Evolutionary conservation across 53 echinoderm and acorn worm species (phyloP).

Genomic region (Arbacia lixula): DNA sequence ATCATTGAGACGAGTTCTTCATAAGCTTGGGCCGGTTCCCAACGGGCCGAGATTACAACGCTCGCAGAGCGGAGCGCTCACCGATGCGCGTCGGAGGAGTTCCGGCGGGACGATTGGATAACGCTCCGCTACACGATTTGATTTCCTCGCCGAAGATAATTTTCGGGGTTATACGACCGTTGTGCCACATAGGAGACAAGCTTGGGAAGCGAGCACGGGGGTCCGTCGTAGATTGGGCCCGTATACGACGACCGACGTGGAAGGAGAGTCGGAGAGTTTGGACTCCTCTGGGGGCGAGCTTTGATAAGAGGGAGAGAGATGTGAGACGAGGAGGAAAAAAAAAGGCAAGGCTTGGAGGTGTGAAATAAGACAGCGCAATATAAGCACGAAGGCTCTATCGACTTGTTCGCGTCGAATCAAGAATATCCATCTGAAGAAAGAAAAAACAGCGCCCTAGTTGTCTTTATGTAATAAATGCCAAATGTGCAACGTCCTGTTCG

Average conservation of each 20-base stretch:
- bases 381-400: too few species aligned
- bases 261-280: too few species aligned
- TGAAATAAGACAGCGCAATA: too few species aligned
- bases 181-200: background rate
- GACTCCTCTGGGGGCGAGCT: too few species aligned
- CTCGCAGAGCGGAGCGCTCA: slow-evolving; percentile 21
- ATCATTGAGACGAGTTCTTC: slow-evolving; percentile 5
- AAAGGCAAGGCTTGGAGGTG: too few species aligned
- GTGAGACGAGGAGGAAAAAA: too few species aligned
- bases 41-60: background rate
- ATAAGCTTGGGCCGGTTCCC: background rate
- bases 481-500: too few species aligned
- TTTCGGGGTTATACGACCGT: slow-evolving; percentile 20
- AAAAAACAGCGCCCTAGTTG: too few species aligned
- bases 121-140: slow-evolving; percentile 44
- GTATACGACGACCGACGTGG: background rate
- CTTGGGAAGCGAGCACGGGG: background rate
- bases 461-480: too few species aligned
- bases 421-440: too few species aligned
- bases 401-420: too few species aligned
- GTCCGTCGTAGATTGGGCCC: slow-evolving; percentile 7
- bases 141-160: slow-evolving; percentile 13
- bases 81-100: slow-evolving; percentile 41
- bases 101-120: slow-evolving; percentile 47
- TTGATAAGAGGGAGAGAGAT: too few species aligned